Base-by-base conservation (phyloP, 2,888 invertebrate genomes). In the Nudaria mundana region DNA sequence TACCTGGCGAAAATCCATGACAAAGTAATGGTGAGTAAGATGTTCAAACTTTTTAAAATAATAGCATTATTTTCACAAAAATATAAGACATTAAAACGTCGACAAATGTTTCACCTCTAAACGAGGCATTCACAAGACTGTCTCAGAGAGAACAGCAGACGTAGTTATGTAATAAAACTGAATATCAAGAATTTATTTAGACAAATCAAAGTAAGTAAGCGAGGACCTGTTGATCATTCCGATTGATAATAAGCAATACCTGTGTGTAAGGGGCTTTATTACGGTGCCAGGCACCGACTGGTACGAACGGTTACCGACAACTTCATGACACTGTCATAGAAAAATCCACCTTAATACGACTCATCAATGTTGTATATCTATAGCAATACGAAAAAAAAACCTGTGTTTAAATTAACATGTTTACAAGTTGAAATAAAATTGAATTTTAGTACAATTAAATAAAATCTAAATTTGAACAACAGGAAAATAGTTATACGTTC, bases 271-370 rank as follows among this genome's bases (percentile, higher is more conserved):
- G 39, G 39, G 75, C 79, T 73, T 75, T 71, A 74, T 66, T 62
- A 62, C 67, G 68, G 53, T 64, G 79, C 76, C 81, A 76, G 84
- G 82, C 70, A 84, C 84, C 50, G 71, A 53, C 63, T 79, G 83
- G 81, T 76, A 84, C 84, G 68, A 61, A 48, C 48, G 40, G 36
- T 48, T 49, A 50, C 55, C 16, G n/a, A n/a, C 29, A 29, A 24
- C 23, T 11, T 7, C 14, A 34, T 36, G 12, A 23, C 20, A 13
- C 29, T 32, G 33, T 35, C 36, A 31, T 37, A 16, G 20, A 68
- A 66, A 67, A 41, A 37, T 41, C 35, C 66, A 63, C 54, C 47
- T 74, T 69, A 31, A 1, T 0, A 1, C 3, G 12, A 15, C 7
- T 1, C 8, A 2, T 50, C 56, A 70, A 52, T 52, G 63, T 52